Conservation (phyloP, 2,113 vertebrate genomes). For the Axis porcinus region DNA sequence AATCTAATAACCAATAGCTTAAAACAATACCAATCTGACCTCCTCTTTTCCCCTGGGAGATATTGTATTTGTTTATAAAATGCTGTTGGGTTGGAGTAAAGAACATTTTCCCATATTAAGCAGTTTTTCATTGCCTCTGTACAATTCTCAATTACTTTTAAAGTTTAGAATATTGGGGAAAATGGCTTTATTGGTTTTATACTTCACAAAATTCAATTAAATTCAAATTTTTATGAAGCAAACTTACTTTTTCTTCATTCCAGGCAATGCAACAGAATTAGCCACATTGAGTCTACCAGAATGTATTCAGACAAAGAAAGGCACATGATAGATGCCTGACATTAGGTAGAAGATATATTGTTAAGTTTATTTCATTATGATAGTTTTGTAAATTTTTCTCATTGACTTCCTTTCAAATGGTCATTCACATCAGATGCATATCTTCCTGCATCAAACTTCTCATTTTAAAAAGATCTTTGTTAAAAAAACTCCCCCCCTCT, state of each 20-base stretch:
- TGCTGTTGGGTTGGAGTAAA: neutral
- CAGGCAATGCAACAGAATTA: slow-evolving; percentile 50
- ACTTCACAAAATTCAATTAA: neutral
- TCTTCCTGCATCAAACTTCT: neutral
- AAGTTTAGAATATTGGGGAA: neutral
- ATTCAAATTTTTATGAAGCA: slow-evolving; percentile 35
- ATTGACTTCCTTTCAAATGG: neutral
- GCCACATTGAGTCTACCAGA: neutral
- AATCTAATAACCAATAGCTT: neutral
- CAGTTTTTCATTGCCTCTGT: neutral
- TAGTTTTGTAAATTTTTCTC: neutral
- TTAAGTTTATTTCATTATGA: neutral
- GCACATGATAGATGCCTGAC: neutral
- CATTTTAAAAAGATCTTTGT: neutral
- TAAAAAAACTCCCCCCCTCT: neutral
- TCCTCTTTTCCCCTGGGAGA: slow-evolving; percentile 28
- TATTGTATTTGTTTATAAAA: slow-evolving; percentile 25
- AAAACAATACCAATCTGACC: neutral
- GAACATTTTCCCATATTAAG: neutral
- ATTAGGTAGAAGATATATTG: neutral
- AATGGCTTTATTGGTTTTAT: neutral
- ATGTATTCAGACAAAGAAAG: neutral
- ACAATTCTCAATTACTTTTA: neutral
- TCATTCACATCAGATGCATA: neutral
- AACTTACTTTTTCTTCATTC: slow-evolving; percentile 55